Percentiles rank a stretch among this genome's conserved stretches.
Evolutionary conservation across 2,797 vertebrate species (phyloP).

Genomic region (Gymnopithys bicolor): DNA sequence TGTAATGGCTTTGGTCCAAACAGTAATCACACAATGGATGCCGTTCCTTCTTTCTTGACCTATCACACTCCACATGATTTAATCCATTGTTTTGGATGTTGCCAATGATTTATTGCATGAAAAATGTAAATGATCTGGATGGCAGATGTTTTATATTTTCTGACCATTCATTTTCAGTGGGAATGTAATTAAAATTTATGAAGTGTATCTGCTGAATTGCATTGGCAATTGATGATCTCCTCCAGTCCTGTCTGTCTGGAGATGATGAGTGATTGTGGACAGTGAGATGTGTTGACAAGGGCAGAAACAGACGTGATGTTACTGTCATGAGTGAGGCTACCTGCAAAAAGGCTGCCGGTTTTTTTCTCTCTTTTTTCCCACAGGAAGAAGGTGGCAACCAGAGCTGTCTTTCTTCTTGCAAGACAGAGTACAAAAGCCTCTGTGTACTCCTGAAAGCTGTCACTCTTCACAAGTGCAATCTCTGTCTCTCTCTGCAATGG

Average conservation of each 20-base stretch:
- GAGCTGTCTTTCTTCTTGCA: slow-evolving; percentile 63
- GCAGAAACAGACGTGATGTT: slow-evolving; percentile 85
- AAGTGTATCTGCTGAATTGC: slow-evolving; percentile 98
- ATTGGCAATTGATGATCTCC: slow-evolving; percentile 93
- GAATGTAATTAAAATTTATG: slow-evolving; percentile 98
- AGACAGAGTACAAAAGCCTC: slow-evolving; percentile 67
- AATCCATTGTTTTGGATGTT: slow-evolving; percentile 81
- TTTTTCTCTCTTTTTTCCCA: slow-evolving; percentile 53
- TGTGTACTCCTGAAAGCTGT: slow-evolving; percentile 51
- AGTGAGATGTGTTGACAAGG: slow-evolving; percentile 89
- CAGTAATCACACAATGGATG: slow-evolving; percentile 65
- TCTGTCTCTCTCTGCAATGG: slow-evolving; percentile 65
- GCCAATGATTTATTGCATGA: slow-evolving; percentile 90
- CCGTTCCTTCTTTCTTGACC: slow-evolving; percentile 75
- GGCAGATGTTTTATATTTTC: slow-evolving; percentile 99
- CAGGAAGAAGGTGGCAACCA: slow-evolving; percentile 66
- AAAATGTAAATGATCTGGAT: slow-evolving; percentile 93
- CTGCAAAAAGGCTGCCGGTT: slow-evolving; percentile 52
- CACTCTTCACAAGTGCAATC: slow-evolving; percentile 52
- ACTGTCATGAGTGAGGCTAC: slow-evolving; percentile 78
- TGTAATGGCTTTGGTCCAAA: slow-evolving; percentile 64
- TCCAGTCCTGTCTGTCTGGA: slow-evolving; percentile 88
- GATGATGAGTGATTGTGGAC: slow-evolving; percentile 93
- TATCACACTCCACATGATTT: slow-evolving; percentile 80
- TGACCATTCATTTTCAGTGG: slow-evolving; percentile 96